These are phyloP conservation scores for Petrophora chlorosata DNA, from an alignment of 2,888 invertebrate genomes.

Conservation along the genomic window DNA sequence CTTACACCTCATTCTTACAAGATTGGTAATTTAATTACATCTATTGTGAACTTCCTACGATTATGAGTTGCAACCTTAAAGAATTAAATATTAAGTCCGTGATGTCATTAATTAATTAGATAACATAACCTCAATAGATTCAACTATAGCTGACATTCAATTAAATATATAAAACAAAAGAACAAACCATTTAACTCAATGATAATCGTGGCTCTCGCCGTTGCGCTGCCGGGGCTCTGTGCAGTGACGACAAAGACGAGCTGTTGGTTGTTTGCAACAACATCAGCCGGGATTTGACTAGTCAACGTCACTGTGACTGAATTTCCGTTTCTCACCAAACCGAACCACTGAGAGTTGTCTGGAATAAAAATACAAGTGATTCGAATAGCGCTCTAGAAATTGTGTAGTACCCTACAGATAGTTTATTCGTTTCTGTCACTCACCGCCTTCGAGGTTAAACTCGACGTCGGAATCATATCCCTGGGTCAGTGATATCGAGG, in stretches of 20 bases:
- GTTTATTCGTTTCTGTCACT: conserved; percentile 1
- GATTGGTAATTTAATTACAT: too few species aligned
- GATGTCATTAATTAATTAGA: too few species aligned
- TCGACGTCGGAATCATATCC: conserved; percentile 40
- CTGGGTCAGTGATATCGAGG: conserved; percentile 32
- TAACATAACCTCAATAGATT: too few species aligned
- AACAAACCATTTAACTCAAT: too few species aligned
- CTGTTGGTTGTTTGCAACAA: conserved; percentile 36
- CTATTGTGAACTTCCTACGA: too few species aligned
- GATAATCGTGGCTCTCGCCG: conserved; percentile 29
- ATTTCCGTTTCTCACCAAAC: conserved; percentile 20
- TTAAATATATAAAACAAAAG: too few species aligned
- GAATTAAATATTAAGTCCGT: too few species aligned
- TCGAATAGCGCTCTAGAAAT: too few species aligned
- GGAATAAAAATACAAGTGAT: not conserved
- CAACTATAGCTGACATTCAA: too few species aligned
- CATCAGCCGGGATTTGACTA: conserved; percentile 36
- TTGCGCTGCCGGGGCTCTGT: conserved; percentile 19
- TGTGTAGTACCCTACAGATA: not conserved
- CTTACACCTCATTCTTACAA: too few species aligned
- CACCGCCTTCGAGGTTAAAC: conserved; percentile 47
- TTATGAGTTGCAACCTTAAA: too few species aligned
- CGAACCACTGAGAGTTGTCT: conserved; percentile 22
- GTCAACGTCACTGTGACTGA: conserved; percentile 26
- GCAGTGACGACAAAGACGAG: conserved; percentile 33